phyloP scores from a whole-genome alignment of 2,888 invertebrate species.

The Pyrrhia umbra region DNA sequence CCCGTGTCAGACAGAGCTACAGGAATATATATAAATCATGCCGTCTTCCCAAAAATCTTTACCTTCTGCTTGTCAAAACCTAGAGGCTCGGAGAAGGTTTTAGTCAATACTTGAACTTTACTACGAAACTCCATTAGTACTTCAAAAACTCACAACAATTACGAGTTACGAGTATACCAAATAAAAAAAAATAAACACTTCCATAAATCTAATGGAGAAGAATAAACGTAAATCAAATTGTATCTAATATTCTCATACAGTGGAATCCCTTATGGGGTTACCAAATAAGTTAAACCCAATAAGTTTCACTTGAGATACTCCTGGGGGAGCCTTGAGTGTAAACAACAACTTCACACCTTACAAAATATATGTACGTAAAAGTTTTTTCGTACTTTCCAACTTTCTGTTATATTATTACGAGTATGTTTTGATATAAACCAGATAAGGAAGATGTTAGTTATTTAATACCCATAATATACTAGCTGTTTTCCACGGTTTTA shows the following conservation, averaged over 20 bases:
- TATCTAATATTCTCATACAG: slow-evolving; percentile 59
- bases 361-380: slow-evolving; percentile 60
- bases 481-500: too few species aligned
- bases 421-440: slow-evolving; percentile 29
- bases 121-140: not conserved
- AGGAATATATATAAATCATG: too few species aligned
- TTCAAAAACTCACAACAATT: not conserved
- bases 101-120: too few species aligned
- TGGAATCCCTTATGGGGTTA: slow-evolving; percentile 66
- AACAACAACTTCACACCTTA: slow-evolving; percentile 71
- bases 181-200: slow-evolving; percentile 13
- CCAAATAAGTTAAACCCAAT: slow-evolving; percentile 83
- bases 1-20: too few species aligned
- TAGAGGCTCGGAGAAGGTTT: too few species aligned
- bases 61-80: too few species aligned
- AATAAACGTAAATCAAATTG: slow-evolving; percentile 59
- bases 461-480: not conserved
- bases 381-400: slow-evolving; percentile 49
- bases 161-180: not conserved
- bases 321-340: slow-evolving; percentile 50
- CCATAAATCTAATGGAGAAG: slow-evolving; percentile 29
- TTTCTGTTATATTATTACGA: slow-evolving; percentile 40
- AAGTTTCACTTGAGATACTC: slow-evolving; percentile 75
- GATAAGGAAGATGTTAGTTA: slow-evolving; percentile 15
- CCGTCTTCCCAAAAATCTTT: too few species aligned